phyloP scores from a whole-genome alignment of 2,797 vertebrate species.

The Sebastes baramenuke region DNA sequence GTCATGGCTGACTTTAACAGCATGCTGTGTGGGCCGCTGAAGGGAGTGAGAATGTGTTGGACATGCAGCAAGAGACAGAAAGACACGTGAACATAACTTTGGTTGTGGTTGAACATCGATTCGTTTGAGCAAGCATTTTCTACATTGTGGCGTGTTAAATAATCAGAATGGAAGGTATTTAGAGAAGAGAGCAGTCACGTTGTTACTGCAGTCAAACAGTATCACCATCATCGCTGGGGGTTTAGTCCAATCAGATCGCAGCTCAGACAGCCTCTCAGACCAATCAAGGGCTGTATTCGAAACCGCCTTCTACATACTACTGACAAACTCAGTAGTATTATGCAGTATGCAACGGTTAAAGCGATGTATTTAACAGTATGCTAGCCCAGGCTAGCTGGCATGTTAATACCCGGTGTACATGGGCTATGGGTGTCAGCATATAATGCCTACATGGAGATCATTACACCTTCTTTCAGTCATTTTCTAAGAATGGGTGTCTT shows the following conservation, averaged over 20 bases:
- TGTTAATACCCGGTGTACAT: neutral
- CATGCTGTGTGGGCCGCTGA: neutral
- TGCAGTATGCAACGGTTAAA: no score
- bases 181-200: no score
- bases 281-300: no score
- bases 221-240: no score
- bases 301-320: no score
- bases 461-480: neutral
- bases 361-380: no score
- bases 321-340: no score
- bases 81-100: neutral
- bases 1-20: neutral
- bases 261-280: no score
- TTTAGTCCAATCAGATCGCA: no score
- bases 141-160: neutral
- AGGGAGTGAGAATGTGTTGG: neutral
- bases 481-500: neutral
- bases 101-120: neutral
- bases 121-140: neutral
- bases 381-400: no score
- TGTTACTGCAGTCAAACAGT: no score
- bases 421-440: neutral
- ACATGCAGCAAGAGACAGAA: neutral
- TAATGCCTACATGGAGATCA: neutral
- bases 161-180: neutral